Base-by-base conservation (phyloP, 2,113 vertebrate genomes). In the Sinocyclocheilus anshuiensis region DNA sequence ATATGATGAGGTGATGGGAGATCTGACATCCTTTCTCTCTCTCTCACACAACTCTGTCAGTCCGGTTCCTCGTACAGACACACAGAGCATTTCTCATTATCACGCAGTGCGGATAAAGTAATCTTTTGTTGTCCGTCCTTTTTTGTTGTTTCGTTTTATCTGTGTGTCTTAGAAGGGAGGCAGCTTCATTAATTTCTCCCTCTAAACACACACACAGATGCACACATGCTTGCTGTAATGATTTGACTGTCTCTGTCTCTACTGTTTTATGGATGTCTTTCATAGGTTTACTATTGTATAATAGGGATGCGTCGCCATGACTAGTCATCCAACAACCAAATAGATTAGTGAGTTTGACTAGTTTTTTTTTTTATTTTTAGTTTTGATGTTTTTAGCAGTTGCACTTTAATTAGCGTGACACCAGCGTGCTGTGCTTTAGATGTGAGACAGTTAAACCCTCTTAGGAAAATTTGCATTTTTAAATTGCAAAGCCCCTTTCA, bases 1-100 rank as follows among this genome's bases (percentile, higher is more conserved):
- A 82, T 81, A 48, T 82, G 80, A 82, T 82, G 63, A 67, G 80
- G 24, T 81, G 79, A 81, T 7, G 36, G 79, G n/a, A 39, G 80
- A 67, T 26, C 42, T 69, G 80, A 81, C 48, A 26, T 78, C 24
- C 77, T 33, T 33, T 33, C 24, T 67, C 61, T 81, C 77, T 59
- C 20, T 22, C 55, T 55, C 48, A 16, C 29, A n/a, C 22, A 48
- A 24, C 24, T 80, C 77, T 81, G 20, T 63, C 55, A 50, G 22
- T 77, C 18, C 13, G 57, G 75, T 29, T 65, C n/a, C 59, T 77
- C 39, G 11, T 48, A 24, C 55, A 61, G 45, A 63, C 77, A 29
- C 45, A 57, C 36, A 20, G 50, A 72, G 48, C 10, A 24, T 76
- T 10, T 77, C 81, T 78, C 78, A 78, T 79, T 78, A 61, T 63